phyloP scores from a whole-genome alignment of 2,888 invertebrate species.

The Nudaria mundana region DNA sequence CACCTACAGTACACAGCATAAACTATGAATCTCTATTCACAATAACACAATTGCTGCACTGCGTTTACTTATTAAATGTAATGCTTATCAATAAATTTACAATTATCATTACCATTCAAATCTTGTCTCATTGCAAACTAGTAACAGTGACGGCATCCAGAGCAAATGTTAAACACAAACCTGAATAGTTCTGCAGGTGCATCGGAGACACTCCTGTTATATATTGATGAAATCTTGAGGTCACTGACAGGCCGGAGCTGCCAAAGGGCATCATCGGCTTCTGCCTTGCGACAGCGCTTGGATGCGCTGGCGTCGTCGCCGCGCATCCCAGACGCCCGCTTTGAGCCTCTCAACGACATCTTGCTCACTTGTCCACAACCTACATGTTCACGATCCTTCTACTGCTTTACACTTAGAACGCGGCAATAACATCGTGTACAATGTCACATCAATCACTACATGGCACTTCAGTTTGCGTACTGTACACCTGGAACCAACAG shows the following conservation, averaged over 20 bases:
- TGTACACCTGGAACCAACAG: slow-evolving; percentile 55
- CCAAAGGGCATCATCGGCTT: slow-evolving; percentile 83
- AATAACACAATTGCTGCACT: neutral
- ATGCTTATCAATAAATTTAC: slow-evolving; percentile 6
- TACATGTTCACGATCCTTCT: slow-evolving; percentile 74
- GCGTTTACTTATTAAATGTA: neutral
- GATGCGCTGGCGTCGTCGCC: slow-evolving; percentile 68
- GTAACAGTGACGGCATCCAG: slow-evolving; percentile 15
- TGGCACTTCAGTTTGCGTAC: slow-evolving; percentile 64
- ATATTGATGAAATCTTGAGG: slow-evolving; percentile 93
- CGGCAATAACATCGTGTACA: slow-evolving; percentile 74
- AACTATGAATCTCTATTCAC: neutral
- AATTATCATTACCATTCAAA: slow-evolving; percentile 2
- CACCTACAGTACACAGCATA: neutral
- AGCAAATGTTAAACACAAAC: slow-evolving; percentile 59
- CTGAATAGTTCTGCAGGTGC: slow-evolving; percentile 92
- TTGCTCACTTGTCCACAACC: slow-evolving; percentile 56
- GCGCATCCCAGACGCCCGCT: slow-evolving; percentile 68
- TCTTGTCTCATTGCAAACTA: slow-evolving; percentile 7
- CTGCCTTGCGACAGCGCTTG: slow-evolving; percentile 70
- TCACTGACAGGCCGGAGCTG: slow-evolving; percentile 92
- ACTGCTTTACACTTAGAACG: slow-evolving; percentile 75
- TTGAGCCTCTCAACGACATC: slow-evolving; percentile 78
- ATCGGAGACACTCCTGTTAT: slow-evolving; percentile 90
- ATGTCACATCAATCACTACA: slow-evolving; percentile 75